phyloP scores from a whole-genome alignment of 2,888 invertebrate genomes.

The Onthophagus sagittarius region DNA sequence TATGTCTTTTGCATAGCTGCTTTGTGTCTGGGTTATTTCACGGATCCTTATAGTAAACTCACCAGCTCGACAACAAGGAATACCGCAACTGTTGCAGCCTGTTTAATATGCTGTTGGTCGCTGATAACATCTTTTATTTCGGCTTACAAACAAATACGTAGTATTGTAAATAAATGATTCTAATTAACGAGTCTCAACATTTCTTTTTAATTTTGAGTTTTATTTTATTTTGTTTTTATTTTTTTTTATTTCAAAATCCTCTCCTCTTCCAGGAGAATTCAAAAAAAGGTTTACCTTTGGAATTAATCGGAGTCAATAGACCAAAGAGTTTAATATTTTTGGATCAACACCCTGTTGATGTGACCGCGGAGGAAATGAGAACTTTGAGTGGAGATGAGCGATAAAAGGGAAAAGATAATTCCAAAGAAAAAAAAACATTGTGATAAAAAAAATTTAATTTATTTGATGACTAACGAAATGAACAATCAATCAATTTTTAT shows the following conservation, averaged over 20 bases:
- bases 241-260: constrained; percentile 9
- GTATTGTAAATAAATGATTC: constrained; percentile 24
- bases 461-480: not conserved
- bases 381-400: not conserved
- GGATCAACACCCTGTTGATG: not conserved
- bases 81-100: constrained; percentile 34
- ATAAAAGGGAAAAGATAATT: not conserved
- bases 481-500: not conserved
- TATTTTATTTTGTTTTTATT: not conserved
- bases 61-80: constrained; percentile 35
- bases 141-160: constrained; percentile 31
- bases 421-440: not conserved
- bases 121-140: constrained; percentile 36
- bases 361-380: not conserved
- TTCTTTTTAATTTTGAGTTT: not conserved
- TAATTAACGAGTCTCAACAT: not conserved
- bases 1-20: constrained; percentile 40
- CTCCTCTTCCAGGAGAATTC: constrained; percentile 18
- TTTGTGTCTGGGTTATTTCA: constrained; percentile 39
- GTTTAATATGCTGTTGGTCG: constrained; percentile 37
- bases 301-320: constrained; percentile 20
- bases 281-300: constrained; percentile 17
- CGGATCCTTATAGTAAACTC: constrained; percentile 38
- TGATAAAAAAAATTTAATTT: not conserved
- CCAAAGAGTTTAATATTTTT: constrained; percentile 18